Base-by-base conservation (phyloP, 2,888 invertebrate genomes). In the Elysia crispata region DNA sequence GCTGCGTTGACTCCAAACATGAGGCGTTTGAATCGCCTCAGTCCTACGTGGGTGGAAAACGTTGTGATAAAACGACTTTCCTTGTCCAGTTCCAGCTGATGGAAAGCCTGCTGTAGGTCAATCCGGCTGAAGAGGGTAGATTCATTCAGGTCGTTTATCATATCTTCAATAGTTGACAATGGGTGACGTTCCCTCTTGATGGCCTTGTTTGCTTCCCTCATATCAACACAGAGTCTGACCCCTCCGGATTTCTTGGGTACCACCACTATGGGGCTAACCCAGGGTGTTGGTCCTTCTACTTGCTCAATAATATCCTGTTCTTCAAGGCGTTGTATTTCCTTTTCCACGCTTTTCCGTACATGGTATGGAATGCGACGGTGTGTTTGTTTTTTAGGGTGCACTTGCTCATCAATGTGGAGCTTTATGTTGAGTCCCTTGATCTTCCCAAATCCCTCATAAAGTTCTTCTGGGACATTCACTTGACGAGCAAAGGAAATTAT, bases 1-100 rank as follows among this genome's bases (percentile, higher is more conserved):
- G 93, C 93, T 74, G 91, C 91, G 1, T 80, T 83, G 15, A 84
- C 80, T 15, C 86, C 86, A 79, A 86, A 87, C n/a, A 79, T 84
- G 62, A 86, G 54, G 0, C 85, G 31, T 77, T 86, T 86, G 76
- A 84, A 86, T 62, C 84, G 60, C 20, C 50, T 82, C 23, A 87
- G 78, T n/a, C 85, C 86, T 1, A 79, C 50, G 72, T 87, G 87
- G 0, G 85, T 86, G 13, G 50, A 74, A 72, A 86, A 87, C 8
- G 85, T 85, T 18, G 85, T 85, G 1, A 86, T 85, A 23, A 78
- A 82, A 79, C 84, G 72, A 0, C 89, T 90, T 18, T 88, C 83
- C 50, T 41, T 31, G 25, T 84, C 76, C 6, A 86, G 77, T 25
- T 79, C 86, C 1, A 87, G 66, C 69, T 88, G 86, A 41, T 87